phyloP scores from a whole-genome alignment of 2,113 vertebrate species.

The Pycnonotus jocosus region DNA sequence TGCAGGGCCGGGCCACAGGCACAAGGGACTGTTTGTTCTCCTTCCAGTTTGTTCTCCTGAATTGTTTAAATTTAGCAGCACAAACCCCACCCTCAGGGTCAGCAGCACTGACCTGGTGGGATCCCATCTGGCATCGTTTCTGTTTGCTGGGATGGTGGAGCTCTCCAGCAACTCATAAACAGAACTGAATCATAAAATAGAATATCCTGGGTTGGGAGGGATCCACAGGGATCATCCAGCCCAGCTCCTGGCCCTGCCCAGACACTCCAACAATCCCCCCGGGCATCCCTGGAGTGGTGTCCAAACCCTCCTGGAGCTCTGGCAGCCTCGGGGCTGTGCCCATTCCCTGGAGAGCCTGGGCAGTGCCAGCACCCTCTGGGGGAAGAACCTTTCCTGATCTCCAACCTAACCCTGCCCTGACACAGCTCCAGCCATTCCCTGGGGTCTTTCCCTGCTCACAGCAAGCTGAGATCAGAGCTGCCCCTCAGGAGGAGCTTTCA shows the following conservation, averaged over 20 bases:
- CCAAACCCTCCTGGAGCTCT: neutral
- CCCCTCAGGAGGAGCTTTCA: neutral
- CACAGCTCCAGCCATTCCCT: accelerated
- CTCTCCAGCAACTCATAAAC: neutral
- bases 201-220: neutral
- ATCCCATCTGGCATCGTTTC: neutral
- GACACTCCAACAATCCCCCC: neutral
- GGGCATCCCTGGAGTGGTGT: accelerated
- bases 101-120: neutral
- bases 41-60: neutral
- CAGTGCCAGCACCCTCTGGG: neutral
- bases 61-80: neutral
- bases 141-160: neutral
- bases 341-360: neutral
- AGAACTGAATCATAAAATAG: neutral
- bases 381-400: accelerated
- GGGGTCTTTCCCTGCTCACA: neutral
- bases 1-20: neutral
- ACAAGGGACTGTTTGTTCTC: neutral
- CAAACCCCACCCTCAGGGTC: neutral
- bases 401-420: accelerated
- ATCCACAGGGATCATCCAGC: neutral
- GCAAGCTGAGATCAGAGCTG: accelerated
- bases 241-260: neutral
- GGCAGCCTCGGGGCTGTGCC: neutral